A percentile compares a stretch with the other conserved stretches of the same genome.
Conservation (phyloP, 2,888 invertebrate species). For the Phengaris arion region DNA sequence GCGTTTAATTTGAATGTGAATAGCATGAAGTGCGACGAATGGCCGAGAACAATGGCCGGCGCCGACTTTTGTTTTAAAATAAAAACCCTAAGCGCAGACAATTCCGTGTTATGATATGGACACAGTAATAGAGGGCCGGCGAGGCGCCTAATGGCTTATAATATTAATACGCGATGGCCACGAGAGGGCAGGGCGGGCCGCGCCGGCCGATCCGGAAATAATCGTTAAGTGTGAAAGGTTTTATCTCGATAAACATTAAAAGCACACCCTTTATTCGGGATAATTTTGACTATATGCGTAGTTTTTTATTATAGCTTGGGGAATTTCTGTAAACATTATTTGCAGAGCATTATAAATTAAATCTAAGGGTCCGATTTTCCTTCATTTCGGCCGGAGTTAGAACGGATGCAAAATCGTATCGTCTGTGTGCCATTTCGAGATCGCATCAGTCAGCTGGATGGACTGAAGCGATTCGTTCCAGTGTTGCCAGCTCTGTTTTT, state of each 20-base stretch:
- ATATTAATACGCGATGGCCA: slow-evolving; percentile 71
- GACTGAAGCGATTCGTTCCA: too few relatives aligned
- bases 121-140: slow-evolving; percentile 73
- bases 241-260: slow-evolving; percentile 42
- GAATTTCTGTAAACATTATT: background rate
- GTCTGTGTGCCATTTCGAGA: too few relatives aligned
- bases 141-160: slow-evolving; percentile 76
- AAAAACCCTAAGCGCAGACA: slow-evolving; percentile 76
- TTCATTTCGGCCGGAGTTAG: too few relatives aligned
- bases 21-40: slow-evolving; percentile 80
- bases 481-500: too few relatives aligned
- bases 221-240: slow-evolving; percentile 53
- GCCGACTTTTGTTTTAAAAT: slow-evolving; percentile 76
- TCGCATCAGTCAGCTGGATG: too few relatives aligned
- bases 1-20: slow-evolving; percentile 80
- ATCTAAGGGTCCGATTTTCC: too few relatives aligned
- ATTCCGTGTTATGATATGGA: slow-evolving; percentile 79
- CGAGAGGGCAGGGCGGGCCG: slow-evolving; percentile 47
- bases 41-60: slow-evolving; percentile 77
- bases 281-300: background rate
- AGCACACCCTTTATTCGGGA: background rate
- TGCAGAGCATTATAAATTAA: too few relatives aligned
- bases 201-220: slow-evolving; percentile 54
- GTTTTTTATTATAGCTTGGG: background rate
- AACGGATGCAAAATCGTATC: too few relatives aligned